A percentile compares a stretch with the other conserved stretches of the same genome.
phyloP scores from a whole-genome alignment of 2,113 vertebrate genomes.

The Hystrix cristata region DNA sequence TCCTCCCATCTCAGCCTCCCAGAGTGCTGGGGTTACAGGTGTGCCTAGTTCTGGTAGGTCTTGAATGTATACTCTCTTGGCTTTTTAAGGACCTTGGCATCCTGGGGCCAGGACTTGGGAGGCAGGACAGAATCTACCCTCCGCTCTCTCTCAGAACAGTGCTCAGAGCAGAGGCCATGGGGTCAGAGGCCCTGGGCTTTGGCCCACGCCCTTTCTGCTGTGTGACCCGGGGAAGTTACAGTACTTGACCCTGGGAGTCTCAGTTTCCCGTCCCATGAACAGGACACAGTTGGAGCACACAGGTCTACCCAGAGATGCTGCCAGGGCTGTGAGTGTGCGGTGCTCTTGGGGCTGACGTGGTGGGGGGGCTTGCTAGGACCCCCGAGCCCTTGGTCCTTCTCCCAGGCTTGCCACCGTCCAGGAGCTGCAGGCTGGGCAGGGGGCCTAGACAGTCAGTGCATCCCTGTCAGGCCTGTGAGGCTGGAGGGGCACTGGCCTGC shows the following conservation, averaged over 20 bases:
- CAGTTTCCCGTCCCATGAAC: slow-evolving; percentile 14
- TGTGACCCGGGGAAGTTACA: neutral
- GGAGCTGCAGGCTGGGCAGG: neutral
- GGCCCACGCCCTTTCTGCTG: rapidly evolving
- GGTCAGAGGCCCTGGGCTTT: neutral
- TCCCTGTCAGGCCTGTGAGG: slow-evolving; percentile 56
- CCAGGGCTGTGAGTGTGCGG: rapidly evolving
- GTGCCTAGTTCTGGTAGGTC: no score
- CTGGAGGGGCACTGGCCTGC: slow-evolving; percentile 64
- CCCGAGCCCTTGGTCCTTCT: rapidly evolving
- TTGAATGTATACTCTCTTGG: no score
- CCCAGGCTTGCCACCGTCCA: neutral
- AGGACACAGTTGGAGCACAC: neutral
- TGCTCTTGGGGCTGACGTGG: neutral
- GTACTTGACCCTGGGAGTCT: neutral
- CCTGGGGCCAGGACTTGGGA: neutral
- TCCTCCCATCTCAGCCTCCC: neutral
- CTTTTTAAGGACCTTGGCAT: neutral
- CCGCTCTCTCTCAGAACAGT: rapidly evolving
- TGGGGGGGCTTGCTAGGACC: neutral
- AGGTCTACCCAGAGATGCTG: neutral
- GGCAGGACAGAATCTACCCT: neutral
- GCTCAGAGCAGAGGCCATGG: neutral
- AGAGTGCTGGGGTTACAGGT: neutral
- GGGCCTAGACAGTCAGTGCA: neutral